phyloP scores from a whole-genome alignment of 2,888 invertebrate species.

The Acleris cristana region DNA sequence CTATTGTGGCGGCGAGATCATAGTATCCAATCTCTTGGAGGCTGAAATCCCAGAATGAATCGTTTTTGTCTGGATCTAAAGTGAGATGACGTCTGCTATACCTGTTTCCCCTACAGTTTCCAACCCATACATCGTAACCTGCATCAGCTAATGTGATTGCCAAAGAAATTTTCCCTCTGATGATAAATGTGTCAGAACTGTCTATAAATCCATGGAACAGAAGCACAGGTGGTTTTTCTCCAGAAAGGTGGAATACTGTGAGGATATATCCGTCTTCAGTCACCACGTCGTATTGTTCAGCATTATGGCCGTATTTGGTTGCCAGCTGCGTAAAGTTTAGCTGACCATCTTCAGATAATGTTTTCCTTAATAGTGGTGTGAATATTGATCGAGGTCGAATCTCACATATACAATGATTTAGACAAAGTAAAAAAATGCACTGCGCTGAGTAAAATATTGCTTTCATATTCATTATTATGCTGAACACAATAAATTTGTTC shows the following conservation, averaged over 20 bases:
- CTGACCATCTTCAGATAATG: slow-evolving; percentile 28
- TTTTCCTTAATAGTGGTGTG: not conserved
- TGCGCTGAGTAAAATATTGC: too few relatives aligned
- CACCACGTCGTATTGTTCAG: slow-evolving; percentile 42
- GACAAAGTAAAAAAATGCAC: too few relatives aligned
- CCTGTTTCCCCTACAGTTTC: too few relatives aligned
- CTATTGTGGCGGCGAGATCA: slow-evolving; percentile 34
- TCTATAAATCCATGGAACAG: slow-evolving; percentile 50
- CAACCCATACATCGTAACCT: slow-evolving; percentile 28
- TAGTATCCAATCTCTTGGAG: slow-evolving; percentile 36
- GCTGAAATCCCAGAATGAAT: slow-evolving; percentile 35
- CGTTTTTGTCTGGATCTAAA: slow-evolving; percentile 24
- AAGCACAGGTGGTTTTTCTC: slow-evolving; percentile 44
- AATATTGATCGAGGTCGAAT: not conserved
- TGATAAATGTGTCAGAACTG: slow-evolving; percentile 48
- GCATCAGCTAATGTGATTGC: slow-evolving; percentile 43
- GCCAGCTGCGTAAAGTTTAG: slow-evolving; percentile 43
- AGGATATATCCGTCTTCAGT: slow-evolving; percentile 56
- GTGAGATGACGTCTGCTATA: too few relatives aligned
- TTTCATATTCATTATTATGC: too few relatives aligned
- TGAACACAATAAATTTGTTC: too few relatives aligned
- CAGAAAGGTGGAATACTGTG: slow-evolving; percentile 46
- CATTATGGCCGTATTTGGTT: slow-evolving; percentile 40
- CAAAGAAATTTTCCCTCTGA: slow-evolving; percentile 50
- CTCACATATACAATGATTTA: too few relatives aligned